Conservation (phyloP, 1,140 invertebrate genomes). For the Sinonovacula constricta region DNA sequence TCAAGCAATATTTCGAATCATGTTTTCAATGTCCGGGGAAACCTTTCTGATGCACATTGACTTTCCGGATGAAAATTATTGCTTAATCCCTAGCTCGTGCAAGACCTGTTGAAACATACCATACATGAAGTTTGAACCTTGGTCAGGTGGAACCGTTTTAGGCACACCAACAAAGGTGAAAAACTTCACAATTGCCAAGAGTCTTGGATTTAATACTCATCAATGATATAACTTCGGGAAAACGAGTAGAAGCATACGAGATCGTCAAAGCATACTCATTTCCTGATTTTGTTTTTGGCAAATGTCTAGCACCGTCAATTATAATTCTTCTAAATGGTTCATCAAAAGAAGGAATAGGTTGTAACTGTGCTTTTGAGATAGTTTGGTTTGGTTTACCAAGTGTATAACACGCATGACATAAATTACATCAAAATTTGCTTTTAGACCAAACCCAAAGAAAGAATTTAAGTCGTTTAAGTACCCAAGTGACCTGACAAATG, state of each 20-base stretch:
- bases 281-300: constrained; percentile 23
- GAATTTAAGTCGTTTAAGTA: background rate
- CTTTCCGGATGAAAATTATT: background rate
- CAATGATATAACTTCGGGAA: constrained; percentile 49
- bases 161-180: constrained; percentile 1
- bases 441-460: background rate
- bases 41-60: background rate
- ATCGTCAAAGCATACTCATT: constrained; percentile 52
- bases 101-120: constrained; percentile 1
- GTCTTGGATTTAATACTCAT: constrained; percentile 8
- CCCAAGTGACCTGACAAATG: background rate
- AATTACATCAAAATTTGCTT: background rate
- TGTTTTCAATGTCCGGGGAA: background rate
- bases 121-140: constrained; percentile 11
- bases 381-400: background rate
- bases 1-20: too few species aligned
- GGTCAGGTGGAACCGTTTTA: background rate
- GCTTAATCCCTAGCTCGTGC: background rate
- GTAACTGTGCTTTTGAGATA: constrained; percentile 1
- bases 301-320: constrained; percentile 30
- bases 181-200: constrained; percentile 1
- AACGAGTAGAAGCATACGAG: constrained; percentile 25
- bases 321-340: constrained; percentile 21
- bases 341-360: constrained; percentile 12
- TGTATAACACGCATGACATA: background rate